These are phyloP conservation scores for Heliconius nattereri DNA, from an alignment of 1,140 invertebrate species.

Conservation along the genomic window DNA sequence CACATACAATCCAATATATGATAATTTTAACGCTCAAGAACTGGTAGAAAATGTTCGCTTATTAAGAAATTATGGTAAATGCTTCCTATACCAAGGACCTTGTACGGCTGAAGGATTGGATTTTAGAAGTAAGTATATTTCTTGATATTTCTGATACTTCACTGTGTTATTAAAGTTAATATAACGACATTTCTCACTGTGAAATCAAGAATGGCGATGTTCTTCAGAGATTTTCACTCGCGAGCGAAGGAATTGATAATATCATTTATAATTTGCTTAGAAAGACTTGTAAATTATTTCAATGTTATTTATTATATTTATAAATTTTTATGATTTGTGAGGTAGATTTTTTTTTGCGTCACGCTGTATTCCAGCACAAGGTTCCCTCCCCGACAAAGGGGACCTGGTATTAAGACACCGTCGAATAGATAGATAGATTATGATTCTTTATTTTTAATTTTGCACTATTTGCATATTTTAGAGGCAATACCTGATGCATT, in stretches of 20 bases:
- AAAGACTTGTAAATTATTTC: too few species aligned
- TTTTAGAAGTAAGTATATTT: slow-evolving; percentile 84
- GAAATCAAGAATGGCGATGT: neutral
- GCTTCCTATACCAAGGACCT: slow-evolving; percentile 85
- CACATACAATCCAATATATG: slow-evolving; percentile 70
- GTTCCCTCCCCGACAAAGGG: too few species aligned
- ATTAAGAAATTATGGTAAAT: slow-evolving; percentile 86
- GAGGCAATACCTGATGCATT: slow-evolving; percentile 40
- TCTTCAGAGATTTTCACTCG: too few species aligned
- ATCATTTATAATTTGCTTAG: too few species aligned
- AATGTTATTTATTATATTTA: neutral
- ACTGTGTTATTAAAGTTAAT: too few species aligned
- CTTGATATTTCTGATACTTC: neutral
- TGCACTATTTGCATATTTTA: slow-evolving; percentile 14
- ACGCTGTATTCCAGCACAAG: too few species aligned
- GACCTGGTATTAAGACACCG: too few species aligned
- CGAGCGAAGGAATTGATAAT: too few species aligned
- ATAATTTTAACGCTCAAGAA: slow-evolving; percentile 85
- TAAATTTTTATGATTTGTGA: too few species aligned
- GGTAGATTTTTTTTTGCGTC: too few species aligned
- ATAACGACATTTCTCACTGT: neutral
- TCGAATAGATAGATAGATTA: neutral
- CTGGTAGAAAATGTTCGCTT: slow-evolving; percentile 85
- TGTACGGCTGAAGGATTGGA: slow-evolving; percentile 87
- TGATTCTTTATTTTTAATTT: neutral